Evolutionary conservation across 2,797 vertebrate genomes (phyloP).

Genomic region (Sebastes cheni): DNA sequence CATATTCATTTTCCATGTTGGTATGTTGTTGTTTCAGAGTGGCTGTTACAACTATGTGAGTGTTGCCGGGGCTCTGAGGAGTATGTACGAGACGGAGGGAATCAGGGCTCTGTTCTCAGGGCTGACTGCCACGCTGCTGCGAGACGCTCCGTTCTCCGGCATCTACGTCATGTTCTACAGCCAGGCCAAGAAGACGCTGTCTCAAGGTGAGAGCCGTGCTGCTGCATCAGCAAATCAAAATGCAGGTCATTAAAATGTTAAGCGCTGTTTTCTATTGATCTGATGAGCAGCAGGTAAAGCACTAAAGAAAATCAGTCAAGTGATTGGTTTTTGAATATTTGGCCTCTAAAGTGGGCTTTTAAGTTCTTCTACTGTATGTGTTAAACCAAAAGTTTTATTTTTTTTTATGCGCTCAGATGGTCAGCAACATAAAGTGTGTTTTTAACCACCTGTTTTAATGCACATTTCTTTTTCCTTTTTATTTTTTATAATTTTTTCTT

Average conservation of each 20-base stretch:
- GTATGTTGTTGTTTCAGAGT: slow-evolving; percentile 81
- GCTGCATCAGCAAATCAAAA: neutral
- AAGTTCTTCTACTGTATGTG: neutral
- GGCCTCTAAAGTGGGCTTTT: neutral
- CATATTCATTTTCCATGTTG: neutral
- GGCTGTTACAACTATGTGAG: slow-evolving; percentile 90
- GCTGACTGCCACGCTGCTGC: slow-evolving; percentile 91
- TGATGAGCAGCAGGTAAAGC: neutral
- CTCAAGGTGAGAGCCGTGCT: slow-evolving; percentile 77
- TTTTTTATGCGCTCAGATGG: too few relatives aligned
- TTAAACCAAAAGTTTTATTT: neutral
- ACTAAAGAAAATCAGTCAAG: too few relatives aligned
- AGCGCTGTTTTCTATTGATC: neutral
- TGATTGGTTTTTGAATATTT: neutral
- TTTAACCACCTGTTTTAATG: too few relatives aligned
- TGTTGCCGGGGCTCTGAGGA: slow-evolving; percentile 87
- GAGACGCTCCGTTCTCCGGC: slow-evolving; percentile 96
- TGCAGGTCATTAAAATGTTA: neutral
- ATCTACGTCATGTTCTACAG: slow-evolving; percentile 99
- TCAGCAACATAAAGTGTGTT: too few relatives aligned
- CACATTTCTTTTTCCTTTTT: too few relatives aligned
- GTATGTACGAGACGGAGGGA: slow-evolving; percentile 89
- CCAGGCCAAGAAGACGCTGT: slow-evolving; percentile 86
- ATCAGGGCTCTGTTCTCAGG: slow-evolving; percentile 91
- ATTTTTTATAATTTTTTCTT: too few relatives aligned